A percentile compares a stretch with the other conserved stretches of the same genome.
These are phyloP conservation scores for Glaucopsyche alexis DNA, from an alignment of 2,888 invertebrate species.

Conservation along the genomic window DNA sequence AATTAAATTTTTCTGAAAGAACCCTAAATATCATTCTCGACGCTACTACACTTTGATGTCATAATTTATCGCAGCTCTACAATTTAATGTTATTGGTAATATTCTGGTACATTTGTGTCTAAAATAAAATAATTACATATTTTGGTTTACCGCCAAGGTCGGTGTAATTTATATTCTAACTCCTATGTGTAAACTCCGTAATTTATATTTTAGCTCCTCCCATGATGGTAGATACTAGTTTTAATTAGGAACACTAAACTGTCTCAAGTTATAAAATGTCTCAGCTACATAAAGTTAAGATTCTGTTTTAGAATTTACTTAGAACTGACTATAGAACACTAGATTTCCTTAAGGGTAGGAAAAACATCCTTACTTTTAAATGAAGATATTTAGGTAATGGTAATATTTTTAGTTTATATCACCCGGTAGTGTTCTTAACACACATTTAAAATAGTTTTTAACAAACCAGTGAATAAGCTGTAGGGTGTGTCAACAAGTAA, in stretches of 20 bases:
- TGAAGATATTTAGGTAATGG: too few relatives aligned
- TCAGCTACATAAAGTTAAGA: too few relatives aligned
- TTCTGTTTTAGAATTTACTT: neutral
- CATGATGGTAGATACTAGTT: neutral
- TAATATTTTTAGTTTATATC: too few relatives aligned
- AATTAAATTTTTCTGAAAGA: neutral
- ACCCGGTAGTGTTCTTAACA: neutral
- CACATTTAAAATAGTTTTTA: neutral
- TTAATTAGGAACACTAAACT: neutral
- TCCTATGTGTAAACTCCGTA: neutral
- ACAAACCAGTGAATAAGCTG: neutral
- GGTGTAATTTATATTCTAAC: neutral
- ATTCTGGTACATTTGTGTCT: neutral
- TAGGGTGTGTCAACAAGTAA: neutral
- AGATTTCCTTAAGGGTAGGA: too few relatives aligned
- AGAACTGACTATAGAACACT: too few relatives aligned
- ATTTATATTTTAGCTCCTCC: neutral
- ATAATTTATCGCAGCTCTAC: neutral
- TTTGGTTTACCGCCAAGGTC: neutral
- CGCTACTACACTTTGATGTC: neutral
- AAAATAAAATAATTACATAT: neutral
- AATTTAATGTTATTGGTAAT: neutral
- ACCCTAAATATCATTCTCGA: neutral
- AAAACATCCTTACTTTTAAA: too few relatives aligned
- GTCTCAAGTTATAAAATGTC: too few relatives aligned